Evolutionary conservation across 2,113 vertebrate species (phyloP).

Genomic region (Myiozetetes cayanensis): DNA sequence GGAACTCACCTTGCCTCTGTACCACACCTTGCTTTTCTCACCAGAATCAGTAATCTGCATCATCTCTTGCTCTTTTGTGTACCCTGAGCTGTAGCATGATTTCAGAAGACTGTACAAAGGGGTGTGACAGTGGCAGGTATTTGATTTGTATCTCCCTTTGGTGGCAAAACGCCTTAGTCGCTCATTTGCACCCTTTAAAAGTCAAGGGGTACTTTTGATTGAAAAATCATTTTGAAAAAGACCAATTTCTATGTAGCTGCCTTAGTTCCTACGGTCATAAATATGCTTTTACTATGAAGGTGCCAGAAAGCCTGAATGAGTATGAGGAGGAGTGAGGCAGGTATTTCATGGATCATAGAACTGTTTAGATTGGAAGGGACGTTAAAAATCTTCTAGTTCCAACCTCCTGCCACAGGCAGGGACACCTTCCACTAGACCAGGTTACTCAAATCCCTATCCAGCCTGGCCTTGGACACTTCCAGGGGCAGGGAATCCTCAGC

Average conservation of each 20-base stretch:
- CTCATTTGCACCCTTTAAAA: not conserved
- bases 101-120: not conserved
- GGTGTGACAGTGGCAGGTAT: not conserved
- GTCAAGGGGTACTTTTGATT: not conserved
- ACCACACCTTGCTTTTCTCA: not conserved
- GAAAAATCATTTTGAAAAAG: not conserved
- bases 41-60: not conserved
- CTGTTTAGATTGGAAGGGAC: not conserved
- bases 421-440: not conserved
- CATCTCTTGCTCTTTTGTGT: not conserved
- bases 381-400: not conserved
- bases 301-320: not conserved
- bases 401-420: rapidly evolving
- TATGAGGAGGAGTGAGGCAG: not conserved
- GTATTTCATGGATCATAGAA: not conserved
- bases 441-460: not conserved
- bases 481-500: not conserved
- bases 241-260: not conserved
- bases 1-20: not conserved
- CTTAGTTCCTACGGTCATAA: not conserved
- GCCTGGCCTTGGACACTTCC: not conserved
- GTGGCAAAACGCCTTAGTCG: not conserved
- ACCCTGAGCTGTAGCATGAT: not conserved
- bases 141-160: not conserved
- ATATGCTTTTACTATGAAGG: not conserved